phyloP scores from a whole-genome alignment of 2,797 vertebrate genomes.

The Hydrocynus forskahlii region DNA sequence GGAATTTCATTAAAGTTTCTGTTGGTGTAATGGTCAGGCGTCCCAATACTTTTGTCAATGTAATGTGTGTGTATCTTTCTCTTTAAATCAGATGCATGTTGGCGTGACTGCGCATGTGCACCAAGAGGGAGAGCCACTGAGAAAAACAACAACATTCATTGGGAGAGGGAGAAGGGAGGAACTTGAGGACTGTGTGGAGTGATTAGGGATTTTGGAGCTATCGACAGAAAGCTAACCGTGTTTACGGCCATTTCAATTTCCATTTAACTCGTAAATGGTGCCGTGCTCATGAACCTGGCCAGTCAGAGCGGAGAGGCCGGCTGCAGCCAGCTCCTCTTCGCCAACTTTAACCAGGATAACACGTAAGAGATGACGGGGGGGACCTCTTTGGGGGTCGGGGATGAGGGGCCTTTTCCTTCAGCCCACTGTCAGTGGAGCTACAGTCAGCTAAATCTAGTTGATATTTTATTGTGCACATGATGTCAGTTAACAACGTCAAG shows the following conservation, averaged over 20 bases:
- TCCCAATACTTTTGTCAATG: too few relatives aligned
- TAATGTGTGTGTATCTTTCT: slow-evolving; percentile 13
- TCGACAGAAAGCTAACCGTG: slow-evolving; percentile 34
- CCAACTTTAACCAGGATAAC: slow-evolving; percentile 99
- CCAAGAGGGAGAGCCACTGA: slow-evolving; percentile 53
- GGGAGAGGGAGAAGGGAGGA: slow-evolving; percentile 55
- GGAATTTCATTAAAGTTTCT: too few relatives aligned
- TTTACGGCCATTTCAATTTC: slow-evolving; percentile 46
- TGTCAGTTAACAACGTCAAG: too few relatives aligned
- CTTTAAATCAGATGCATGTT: slow-evolving; percentile 68
- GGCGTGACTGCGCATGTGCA: slow-evolving; percentile 69
- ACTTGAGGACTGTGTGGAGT: slow-evolving; percentile 64
- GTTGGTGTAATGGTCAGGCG: too few relatives aligned
- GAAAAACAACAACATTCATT: slow-evolving; percentile 80
- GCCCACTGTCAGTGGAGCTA: not conserved
- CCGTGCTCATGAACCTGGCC: slow-evolving; percentile 92
- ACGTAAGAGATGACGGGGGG: slow-evolving; percentile 85
- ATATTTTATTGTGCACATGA: not conserved
- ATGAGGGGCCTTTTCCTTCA: slow-evolving; percentile 60
- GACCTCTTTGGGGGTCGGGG: slow-evolving; percentile 30
- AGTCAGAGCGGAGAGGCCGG: slow-evolving; percentile 95
- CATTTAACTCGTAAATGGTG: slow-evolving; percentile 69
- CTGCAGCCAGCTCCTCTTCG: slow-evolving; percentile 95
- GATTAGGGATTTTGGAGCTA: slow-evolving; percentile 11
- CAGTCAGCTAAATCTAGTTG: not conserved